A percentile compares a stretch with the other conserved stretches of the same genome.
phyloP scores from a whole-genome alignment of 2,113 vertebrate genomes.

The Nesoenas mayeri region DNA sequence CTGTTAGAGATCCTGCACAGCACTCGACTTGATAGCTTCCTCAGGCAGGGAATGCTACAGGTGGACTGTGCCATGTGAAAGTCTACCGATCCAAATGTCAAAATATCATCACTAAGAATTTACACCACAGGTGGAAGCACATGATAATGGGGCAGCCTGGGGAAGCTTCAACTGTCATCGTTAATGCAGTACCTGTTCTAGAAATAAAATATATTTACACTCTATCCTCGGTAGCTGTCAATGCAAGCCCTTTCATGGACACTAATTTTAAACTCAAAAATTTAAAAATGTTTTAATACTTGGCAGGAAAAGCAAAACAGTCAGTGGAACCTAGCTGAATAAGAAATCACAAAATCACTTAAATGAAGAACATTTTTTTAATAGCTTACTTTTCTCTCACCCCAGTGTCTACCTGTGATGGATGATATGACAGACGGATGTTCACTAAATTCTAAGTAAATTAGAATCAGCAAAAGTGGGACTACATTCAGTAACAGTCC shows the following conservation, averaged over 20 bases:
- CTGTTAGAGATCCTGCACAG: neutral
- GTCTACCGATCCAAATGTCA: neutral
- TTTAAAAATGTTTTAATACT: neutral
- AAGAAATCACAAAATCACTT: constrained; percentile 31
- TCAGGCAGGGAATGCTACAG: neutral
- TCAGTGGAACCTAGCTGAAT: neutral
- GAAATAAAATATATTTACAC: neutral
- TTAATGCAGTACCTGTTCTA: neutral
- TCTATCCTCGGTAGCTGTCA: neutral
- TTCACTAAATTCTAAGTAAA: constrained; percentile 53
- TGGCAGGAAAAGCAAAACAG: neutral
- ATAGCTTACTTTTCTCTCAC: constrained; percentile 47
- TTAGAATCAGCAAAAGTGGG: constrained; percentile 43
- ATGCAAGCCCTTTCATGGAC: neutral
- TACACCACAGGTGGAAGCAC: neutral
- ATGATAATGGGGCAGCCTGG: neutral
- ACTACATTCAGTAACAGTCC: constrained; percentile 21
- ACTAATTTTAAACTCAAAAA: constrained; percentile 3
- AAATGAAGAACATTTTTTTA: constrained; percentile 61
- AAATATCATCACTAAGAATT: neutral
- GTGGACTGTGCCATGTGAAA: neutral
- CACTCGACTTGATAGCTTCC: neutral
- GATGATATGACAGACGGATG: constrained; percentile 55
- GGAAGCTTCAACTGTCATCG: neutral
- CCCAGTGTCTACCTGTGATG: neutral